A percentile compares a stretch with the other conserved stretches of the same genome.
phyloP scores from a whole-genome alignment of 2,888 invertebrate species.

The Plemyria rubiginata region DNA sequence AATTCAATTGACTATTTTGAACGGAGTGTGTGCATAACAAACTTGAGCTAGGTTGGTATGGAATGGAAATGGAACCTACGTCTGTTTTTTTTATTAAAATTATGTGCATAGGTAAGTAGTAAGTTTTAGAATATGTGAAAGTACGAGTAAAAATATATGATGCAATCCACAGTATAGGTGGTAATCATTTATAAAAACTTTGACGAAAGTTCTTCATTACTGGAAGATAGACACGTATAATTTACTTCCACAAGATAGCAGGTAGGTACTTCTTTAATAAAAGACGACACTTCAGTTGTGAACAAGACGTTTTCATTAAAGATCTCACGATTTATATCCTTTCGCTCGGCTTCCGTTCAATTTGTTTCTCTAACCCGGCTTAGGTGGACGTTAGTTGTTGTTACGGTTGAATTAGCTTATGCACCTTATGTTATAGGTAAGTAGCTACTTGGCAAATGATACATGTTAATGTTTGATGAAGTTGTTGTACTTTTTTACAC shows the following conservation, averaged over 20 bases:
- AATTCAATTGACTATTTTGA: too few species aligned
- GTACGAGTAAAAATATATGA: neutral
- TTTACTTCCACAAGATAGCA: neutral
- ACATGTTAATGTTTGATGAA: too few species aligned
- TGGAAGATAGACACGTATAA: neutral
- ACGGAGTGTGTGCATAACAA: too few species aligned
- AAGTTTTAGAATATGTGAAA: neutral
- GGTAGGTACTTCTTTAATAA: neutral
- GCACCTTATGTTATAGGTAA: neutral
- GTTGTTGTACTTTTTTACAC: too few species aligned
- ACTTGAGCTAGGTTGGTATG: too few species aligned
- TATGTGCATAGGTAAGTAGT: too few species aligned
- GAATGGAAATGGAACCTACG: too few species aligned
- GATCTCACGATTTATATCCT: constrained; percentile 12
- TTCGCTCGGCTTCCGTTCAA: constrained; percentile 10
- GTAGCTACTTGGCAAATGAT: neutral
- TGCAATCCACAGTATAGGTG: neutral
- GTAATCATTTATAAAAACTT: neutral
- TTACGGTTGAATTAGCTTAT: constrained; percentile 10
- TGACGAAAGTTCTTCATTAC: neutral
- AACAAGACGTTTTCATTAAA: constrained; percentile 20
- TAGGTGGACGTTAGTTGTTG: neutral
- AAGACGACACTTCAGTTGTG: neutral
- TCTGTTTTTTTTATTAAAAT: too few species aligned
- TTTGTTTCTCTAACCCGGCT: constrained; percentile 11